These are phyloP conservation scores for Tretioscincus oriximinensis DNA, from an alignment of 2,113 vertebrate genomes.

Conservation along the genomic window DNA sequence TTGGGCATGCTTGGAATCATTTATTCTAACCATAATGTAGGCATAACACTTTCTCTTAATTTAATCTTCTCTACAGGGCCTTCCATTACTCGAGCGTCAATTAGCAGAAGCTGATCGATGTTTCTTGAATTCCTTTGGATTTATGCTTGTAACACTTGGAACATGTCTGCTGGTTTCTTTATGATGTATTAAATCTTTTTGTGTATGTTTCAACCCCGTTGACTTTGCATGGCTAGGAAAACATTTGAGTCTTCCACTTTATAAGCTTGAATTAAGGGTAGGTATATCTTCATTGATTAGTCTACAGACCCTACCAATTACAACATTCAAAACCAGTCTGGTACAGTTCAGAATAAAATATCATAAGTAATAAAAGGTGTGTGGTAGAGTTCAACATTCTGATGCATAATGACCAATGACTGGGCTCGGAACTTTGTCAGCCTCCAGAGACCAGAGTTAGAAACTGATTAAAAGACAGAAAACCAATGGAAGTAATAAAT, in stretches of 20 bases:
- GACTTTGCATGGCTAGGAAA: not conserved
- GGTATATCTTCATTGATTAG: no score
- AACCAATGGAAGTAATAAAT: no score
- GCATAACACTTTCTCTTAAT: not conserved
- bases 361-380: no score
- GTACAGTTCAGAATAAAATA: no score
- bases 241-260: not conserved
- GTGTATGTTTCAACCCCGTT: not conserved
- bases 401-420: no score
- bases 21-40: conserved; percentile 12
- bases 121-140: not conserved
- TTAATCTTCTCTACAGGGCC: conserved; percentile 5
- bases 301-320: no score
- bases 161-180: conserved; percentile 20
- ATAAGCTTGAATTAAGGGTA: no score
- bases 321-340: no score
- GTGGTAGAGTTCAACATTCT: no score
- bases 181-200: not conserved
- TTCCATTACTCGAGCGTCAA: not conserved
- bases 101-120: rapidly evolving
- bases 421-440: no score
- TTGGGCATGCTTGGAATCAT: conserved; percentile 9
- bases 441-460: no score
- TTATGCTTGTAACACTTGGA: conserved; percentile 25
- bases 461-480: no score